Evolutionary conservation across 1,140 invertebrate genomes (phyloP).

Genomic region (Melipona quadrifasciata): DNA sequence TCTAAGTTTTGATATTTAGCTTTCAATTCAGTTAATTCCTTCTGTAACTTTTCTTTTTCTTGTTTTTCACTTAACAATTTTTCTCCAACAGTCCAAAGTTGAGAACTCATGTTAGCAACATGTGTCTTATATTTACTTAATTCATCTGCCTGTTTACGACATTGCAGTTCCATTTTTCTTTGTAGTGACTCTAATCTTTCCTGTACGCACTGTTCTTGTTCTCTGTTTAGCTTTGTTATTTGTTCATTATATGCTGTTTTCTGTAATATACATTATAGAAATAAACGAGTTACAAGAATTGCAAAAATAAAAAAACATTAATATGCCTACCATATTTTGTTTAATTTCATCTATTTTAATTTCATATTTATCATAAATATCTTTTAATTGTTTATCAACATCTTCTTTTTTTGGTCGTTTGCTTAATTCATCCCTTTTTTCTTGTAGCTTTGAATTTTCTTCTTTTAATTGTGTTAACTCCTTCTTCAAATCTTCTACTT

Average conservation of each 20-base stretch:
- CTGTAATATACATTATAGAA: slow-evolving; percentile 60
- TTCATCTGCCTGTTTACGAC: slow-evolving; percentile 82
- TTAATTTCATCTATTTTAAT: slow-evolving; percentile 78
- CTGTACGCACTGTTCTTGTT: slow-evolving; percentile 81
- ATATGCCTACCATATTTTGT: slow-evolving; percentile 76
- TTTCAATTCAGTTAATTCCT: slow-evolving; percentile 67
- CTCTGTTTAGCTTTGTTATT: slow-evolving; percentile 80
- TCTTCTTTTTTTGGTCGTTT: slow-evolving; percentile 55
- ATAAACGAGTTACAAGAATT: slow-evolving; percentile 30
- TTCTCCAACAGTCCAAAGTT: slow-evolving; percentile 84
- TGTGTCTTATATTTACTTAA: slow-evolving; percentile 83
- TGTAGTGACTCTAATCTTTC: slow-evolving; percentile 80
- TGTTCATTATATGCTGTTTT: slow-evolving; percentile 78
- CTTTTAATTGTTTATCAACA: slow-evolving; percentile 68
- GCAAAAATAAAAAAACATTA: slow-evolving; percentile 50
- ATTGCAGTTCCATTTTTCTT: slow-evolving; percentile 75
- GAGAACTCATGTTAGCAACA: slow-evolving; percentile 81
- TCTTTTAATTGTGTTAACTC: slow-evolving; percentile 53
- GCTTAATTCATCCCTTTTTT: slow-evolving; percentile 45
- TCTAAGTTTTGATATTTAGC: slow-evolving; percentile 37
- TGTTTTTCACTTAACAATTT: slow-evolving; percentile 83
- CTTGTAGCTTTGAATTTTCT: slow-evolving; percentile 46
- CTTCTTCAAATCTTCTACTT: slow-evolving; percentile 55
- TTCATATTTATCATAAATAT: slow-evolving; percentile 75
- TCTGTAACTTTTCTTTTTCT: slow-evolving; percentile 79